Evolutionary conservation across 2,888 invertebrate species (phyloP).

Genomic region (Nineta flava): DNA sequence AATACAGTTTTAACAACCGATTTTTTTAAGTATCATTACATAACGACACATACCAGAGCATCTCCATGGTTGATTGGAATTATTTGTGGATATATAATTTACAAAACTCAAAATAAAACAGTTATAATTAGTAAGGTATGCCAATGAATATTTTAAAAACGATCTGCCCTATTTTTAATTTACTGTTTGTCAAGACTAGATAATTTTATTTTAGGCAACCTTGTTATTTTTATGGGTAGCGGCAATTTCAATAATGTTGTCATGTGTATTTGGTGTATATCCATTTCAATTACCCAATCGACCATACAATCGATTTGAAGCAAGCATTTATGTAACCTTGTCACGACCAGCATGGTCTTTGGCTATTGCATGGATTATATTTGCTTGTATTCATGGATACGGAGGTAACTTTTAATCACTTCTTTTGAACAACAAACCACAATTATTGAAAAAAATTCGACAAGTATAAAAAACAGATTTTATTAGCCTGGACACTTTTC

Average conservation of each 20-base stretch:
- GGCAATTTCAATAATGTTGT: neutral
- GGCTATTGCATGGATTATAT: slow-evolving; percentile 33
- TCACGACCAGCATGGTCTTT: slow-evolving; percentile 30
- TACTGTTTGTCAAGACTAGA: too few species aligned
- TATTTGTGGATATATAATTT: slow-evolving; percentile 20
- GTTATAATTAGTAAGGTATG: neutral
- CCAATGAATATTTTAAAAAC: too few species aligned
- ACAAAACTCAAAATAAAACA: slow-evolving; percentile 12
- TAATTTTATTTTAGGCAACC: neutral
- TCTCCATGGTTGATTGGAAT: slow-evolving; percentile 24
- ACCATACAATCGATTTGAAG: slow-evolving; percentile 21
- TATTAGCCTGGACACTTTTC: too few species aligned
- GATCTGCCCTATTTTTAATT: neutral
- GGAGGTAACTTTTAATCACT: slow-evolving; percentile 24
- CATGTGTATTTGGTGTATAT: neutral
- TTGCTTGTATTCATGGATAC: slow-evolving; percentile 30
- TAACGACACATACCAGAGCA: slow-evolving; percentile 22
- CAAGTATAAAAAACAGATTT: too few species aligned
- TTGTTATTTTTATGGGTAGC: neutral
- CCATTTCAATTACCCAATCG: slow-evolving; percentile 20
- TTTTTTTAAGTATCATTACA: slow-evolving; percentile 21
- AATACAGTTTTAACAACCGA: slow-evolving; percentile 16
- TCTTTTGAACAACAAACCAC: too few species aligned
- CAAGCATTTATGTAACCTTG: slow-evolving; percentile 26
- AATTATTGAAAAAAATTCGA: too few species aligned